Percentiles rank a stretch among this genome's conserved stretches.
Conservation (phyloP, 1,140 invertebrate genomes). For the Drosophila albomicans region DNA sequence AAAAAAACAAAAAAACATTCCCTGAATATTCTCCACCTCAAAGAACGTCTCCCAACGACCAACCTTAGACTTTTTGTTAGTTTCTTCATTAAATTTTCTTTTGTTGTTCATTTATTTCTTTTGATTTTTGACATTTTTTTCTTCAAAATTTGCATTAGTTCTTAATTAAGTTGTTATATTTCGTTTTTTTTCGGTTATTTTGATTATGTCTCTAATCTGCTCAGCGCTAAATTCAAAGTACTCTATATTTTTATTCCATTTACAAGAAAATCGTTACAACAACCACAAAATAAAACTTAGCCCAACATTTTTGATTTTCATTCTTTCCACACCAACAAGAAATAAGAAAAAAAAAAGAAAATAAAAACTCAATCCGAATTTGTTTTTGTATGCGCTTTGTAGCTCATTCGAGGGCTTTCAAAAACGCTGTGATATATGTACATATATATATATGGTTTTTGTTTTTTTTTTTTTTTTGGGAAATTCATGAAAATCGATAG, state of each 20-base stretch:
- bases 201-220: background rate
- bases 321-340: conserved; percentile 45
- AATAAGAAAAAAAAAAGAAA: background rate
- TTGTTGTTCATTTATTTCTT: conserved; percentile 1
- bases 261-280: conserved; percentile 13
- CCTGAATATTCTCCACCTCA: background rate
- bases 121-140: background rate
- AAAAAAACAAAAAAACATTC: conserved; percentile 1
- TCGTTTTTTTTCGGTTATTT: background rate
- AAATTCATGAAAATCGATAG: conserved; percentile 75
- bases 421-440: too few relatives aligned
- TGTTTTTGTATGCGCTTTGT: background rate
- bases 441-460: too few relatives aligned
- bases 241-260: conserved; percentile 25
- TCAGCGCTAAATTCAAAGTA: conserved; percentile 17
- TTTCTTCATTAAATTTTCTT: background rate
- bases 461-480: background rate
- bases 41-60: background rate
- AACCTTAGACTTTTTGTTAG: conserved; percentile 1
- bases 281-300: conserved; percentile 48
- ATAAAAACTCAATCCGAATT: background rate
- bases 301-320: conserved; percentile 78
- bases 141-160: background rate
- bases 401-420: too few relatives aligned
- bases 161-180: conserved; percentile 14